phyloP scores from a whole-genome alignment of 2,113 vertebrate species.

The Stomatorhinus ivindoensis region DNA sequence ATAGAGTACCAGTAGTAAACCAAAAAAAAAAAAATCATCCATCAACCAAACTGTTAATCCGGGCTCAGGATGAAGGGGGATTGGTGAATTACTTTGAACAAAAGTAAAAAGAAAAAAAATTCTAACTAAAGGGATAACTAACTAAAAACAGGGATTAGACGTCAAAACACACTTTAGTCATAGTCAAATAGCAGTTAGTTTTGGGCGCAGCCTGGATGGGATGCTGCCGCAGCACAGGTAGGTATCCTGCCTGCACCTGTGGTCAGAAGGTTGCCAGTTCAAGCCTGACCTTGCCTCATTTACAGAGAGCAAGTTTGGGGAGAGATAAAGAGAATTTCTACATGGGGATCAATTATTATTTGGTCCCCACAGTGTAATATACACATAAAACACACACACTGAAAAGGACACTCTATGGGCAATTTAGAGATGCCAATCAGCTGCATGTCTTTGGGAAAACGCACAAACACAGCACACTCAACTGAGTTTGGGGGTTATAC shows the following conservation, averaged over 20 bases:
- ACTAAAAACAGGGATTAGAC: background rate
- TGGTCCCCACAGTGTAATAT: background rate
- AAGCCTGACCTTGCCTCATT: background rate
- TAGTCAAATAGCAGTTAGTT: background rate
- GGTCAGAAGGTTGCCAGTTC: too few species aligned
- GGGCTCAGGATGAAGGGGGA: background rate
- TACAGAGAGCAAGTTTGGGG: background rate
- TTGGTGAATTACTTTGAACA: background rate
- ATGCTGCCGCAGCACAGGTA: too few species aligned
- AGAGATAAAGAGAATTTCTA: background rate
- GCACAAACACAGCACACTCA: background rate
- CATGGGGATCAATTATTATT: background rate
- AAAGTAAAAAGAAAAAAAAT: too few species aligned
- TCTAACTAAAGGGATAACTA: background rate
- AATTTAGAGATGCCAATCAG: background rate
- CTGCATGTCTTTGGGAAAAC: background rate
- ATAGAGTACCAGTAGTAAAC: background rate
- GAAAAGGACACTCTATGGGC: too few species aligned
- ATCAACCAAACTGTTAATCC: background rate
- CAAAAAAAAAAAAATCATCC: background rate
- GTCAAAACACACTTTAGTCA: background rate
- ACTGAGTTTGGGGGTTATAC: background rate
- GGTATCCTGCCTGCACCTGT: too few species aligned
- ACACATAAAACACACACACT: too few species aligned
- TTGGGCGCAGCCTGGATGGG: background rate